Conservation (phyloP, 1,140 invertebrate species). For the Tetramorium alpestre region DNA sequence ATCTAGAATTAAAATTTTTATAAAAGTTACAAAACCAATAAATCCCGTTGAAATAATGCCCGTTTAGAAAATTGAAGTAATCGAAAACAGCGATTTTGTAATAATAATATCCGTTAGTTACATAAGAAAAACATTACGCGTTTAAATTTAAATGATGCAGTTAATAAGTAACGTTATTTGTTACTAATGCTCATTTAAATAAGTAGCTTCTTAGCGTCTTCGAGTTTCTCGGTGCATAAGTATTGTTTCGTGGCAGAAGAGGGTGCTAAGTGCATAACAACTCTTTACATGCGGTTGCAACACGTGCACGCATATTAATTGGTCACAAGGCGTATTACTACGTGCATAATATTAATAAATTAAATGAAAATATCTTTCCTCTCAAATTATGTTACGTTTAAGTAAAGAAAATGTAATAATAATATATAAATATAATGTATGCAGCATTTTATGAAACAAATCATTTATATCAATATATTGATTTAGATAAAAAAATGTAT, state of each 20-base stretch:
- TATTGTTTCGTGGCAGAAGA: neutral
- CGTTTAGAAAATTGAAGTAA: neutral
- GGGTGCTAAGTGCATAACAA: neutral
- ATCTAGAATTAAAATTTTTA: neutral
- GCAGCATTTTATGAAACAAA: neutral
- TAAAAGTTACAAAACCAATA: neutral
- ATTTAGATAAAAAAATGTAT: neutral
- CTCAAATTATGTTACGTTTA: neutral
- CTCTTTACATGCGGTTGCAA: neutral
- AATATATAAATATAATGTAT: neutral
- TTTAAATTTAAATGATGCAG: neutral
- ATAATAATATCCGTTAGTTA: neutral
- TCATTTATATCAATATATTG: neutral
- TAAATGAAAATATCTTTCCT: neutral
- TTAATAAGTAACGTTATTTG: neutral
- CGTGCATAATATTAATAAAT: neutral
- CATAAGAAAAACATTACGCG: neutral
- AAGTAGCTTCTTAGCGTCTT: neutral
- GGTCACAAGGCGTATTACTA: neutral
- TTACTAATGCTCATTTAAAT: neutral
- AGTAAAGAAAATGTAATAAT: neutral
- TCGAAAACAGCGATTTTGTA: neutral
- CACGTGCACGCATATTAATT: slow-evolving; percentile 1
- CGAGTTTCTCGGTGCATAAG: neutral
- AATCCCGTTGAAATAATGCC: neutral